Evolutionary conservation across 2,797 vertebrate genomes (phyloP).

Genomic region (Megalops cyprinoides): DNA sequence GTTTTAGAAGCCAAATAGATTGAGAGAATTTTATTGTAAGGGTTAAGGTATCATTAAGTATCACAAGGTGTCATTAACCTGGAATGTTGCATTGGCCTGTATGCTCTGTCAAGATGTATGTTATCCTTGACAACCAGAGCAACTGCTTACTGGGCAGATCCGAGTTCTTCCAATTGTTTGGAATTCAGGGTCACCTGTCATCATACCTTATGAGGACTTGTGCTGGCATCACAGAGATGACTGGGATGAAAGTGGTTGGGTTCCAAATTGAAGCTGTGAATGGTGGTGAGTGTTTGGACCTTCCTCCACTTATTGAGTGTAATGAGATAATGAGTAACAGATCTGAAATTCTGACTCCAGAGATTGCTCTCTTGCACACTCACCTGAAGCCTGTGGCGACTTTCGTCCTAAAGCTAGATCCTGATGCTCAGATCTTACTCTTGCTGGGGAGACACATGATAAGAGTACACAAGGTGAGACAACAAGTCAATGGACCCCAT

Average conservation of each 20-base stretch:
- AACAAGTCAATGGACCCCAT: too few relatives aligned
- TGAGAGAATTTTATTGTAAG: too few relatives aligned
- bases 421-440: not conserved
- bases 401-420: not conserved
- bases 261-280: not conserved
- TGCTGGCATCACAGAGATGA: not conserved
- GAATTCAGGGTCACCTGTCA: too few relatives aligned
- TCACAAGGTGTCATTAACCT: too few relatives aligned
- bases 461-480: too few relatives aligned
- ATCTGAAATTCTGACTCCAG: not conserved
- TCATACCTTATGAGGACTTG: not conserved
- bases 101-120: too few relatives aligned
- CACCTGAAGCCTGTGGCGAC: not conserved
- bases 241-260: not conserved
- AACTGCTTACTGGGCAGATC: not conserved
- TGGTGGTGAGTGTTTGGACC: not conserved
- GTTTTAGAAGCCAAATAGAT: too few relatives aligned
- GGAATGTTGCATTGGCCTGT: too few relatives aligned
- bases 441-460: not conserved
- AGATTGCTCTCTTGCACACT: not conserved
- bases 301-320: not conserved
- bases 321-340: not conserved
- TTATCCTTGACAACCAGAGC: not conserved
- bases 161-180: not conserved
- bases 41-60: too few relatives aligned